Conservation (phyloP, 2,797 vertebrate species). For the Anguilla marmorata region DNA sequence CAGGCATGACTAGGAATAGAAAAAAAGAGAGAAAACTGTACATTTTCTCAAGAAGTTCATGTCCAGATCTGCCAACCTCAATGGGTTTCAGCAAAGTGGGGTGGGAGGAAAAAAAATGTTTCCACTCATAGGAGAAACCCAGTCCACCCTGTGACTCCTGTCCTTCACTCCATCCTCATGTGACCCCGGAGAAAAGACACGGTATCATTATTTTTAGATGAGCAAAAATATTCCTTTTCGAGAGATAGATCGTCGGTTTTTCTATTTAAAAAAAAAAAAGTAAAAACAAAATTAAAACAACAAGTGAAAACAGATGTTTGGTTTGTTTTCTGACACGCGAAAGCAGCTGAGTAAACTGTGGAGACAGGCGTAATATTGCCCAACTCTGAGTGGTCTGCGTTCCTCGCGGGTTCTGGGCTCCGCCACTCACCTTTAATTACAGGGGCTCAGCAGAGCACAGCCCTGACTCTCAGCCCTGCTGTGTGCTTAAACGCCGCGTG, state of each 20-base stretch:
- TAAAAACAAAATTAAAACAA: constrained; percentile 56
- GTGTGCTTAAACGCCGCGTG: background rate
- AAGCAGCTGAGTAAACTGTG: constrained; percentile 81
- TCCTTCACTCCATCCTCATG: constrained; percentile 57
- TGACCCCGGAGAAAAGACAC: constrained; percentile 63
- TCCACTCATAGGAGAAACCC: constrained; percentile 63
- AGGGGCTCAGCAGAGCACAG: constrained; percentile 51
- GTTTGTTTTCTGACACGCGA: constrained; percentile 80
- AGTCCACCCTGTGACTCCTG: constrained; percentile 62
- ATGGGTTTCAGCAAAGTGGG: constrained; percentile 58
- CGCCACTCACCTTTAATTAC: constrained; percentile 64
- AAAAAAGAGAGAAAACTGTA: constrained; percentile 26
- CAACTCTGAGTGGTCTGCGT: constrained; percentile 50
- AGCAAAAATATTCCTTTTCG: constrained; percentile 58
- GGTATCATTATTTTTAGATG: constrained; percentile 73
- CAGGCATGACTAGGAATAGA: constrained; percentile 43
- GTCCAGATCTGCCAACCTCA: constrained; percentile 69
- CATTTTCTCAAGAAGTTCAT: constrained; percentile 49
- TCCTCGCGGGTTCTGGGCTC: constrained; percentile 58
- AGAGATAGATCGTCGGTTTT: constrained; percentile 53
- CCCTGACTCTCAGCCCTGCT: constrained; percentile 50
- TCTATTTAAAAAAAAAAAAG: constrained; percentile 50
- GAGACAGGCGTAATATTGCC: constrained; percentile 64
- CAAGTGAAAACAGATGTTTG: constrained; percentile 81
- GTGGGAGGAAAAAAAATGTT: constrained; percentile 58